Conservation (phyloP, 53 echinoderm and acorn worm species). For the Antedon mediterranea region DNA sequence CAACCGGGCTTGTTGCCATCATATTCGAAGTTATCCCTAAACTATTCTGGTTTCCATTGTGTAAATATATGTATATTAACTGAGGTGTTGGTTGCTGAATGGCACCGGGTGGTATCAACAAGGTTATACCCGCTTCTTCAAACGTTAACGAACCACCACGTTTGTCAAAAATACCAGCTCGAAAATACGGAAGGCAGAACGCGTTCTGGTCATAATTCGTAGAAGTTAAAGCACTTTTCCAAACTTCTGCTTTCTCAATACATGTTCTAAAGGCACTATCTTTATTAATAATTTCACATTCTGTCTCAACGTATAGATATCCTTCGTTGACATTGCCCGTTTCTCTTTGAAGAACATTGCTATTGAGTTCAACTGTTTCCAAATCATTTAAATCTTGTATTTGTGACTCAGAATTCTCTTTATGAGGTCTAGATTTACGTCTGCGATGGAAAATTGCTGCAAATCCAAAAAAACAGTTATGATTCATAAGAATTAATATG, state of each 20-base stretch:
- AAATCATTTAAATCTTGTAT: too few species aligned
- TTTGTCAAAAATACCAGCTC: background rate
- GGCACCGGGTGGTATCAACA: slow-evolving; percentile 6
- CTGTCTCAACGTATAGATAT: too few species aligned
- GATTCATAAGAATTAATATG: too few species aligned
- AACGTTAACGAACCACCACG: background rate
- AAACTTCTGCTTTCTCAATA: background rate
- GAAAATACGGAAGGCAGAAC: background rate
- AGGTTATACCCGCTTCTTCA: background rate
- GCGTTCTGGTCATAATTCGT: background rate
- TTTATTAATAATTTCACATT: too few species aligned
- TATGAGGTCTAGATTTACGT: too few species aligned
- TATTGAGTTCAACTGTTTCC: too few species aligned
- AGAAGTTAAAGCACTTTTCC: background rate
- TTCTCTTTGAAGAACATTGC: too few species aligned
- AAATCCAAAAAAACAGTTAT: too few species aligned
- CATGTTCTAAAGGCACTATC: background rate
- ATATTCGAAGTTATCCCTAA: background rate
- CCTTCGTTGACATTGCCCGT: too few species aligned
- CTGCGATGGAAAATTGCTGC: too few species aligned
- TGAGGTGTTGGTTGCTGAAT: background rate
- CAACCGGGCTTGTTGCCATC: background rate
- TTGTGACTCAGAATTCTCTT: too few species aligned
- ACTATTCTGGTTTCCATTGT: background rate
- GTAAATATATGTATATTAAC: slow-evolving; percentile 2